Conservation (phyloP, 2,888 invertebrate species). For the Chironomus riparius region DNA sequence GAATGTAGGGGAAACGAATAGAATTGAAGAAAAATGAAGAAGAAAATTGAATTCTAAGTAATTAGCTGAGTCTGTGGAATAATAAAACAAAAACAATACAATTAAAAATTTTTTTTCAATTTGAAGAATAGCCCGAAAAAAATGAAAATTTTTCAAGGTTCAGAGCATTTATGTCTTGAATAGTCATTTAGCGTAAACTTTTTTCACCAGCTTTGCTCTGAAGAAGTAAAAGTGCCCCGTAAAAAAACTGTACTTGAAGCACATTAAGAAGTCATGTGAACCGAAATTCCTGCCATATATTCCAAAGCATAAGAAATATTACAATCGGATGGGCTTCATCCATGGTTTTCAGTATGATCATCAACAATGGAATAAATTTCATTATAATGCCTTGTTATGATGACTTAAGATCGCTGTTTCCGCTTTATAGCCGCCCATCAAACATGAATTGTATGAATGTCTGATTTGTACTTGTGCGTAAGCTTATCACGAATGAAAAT, state of each 20-base stretch:
- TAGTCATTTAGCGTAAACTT: slow-evolving; percentile 12
- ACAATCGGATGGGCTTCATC: no score
- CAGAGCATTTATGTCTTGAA: background rate
- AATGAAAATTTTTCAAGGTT: background rate
- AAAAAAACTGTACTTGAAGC: background rate
- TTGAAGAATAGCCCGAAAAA: slow-evolving; percentile 1
- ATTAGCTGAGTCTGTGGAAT: slow-evolving; percentile 12
- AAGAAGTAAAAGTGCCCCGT: background rate
- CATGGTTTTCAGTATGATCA: no score
- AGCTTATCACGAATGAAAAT: background rate
- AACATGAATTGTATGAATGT: background rate
- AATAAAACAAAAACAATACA: slow-evolving; percentile 4
- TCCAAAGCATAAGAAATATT: background rate
- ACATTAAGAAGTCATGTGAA: background rate
- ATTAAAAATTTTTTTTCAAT: background rate
- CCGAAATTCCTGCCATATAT: slow-evolving; percentile 17
- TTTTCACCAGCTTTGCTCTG: background rate
- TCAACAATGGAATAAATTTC: background rate
- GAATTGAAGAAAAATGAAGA: background rate
- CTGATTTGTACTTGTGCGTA: no score
- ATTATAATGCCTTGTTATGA: background rate
- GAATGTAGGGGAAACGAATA: no score
- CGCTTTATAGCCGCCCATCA: background rate
- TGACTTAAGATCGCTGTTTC: background rate
- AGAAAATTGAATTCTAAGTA: background rate